Percentiles rank a stretch among this genome's conserved stretches.
These are phyloP conservation scores for Drosophila fuyamai DNA, from an alignment of 1,140 invertebrate species.

Conservation along the genomic window DNA sequence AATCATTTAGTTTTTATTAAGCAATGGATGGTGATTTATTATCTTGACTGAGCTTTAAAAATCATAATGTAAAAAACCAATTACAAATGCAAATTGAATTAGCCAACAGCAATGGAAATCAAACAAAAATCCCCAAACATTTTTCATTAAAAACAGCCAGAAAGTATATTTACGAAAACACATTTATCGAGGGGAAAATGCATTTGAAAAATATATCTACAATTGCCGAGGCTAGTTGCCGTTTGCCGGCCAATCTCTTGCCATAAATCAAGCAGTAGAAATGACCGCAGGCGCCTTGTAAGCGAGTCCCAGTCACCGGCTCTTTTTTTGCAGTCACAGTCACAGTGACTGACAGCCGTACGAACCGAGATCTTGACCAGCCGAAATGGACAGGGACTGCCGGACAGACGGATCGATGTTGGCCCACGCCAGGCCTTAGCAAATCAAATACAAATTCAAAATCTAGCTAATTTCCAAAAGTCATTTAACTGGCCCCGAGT, in stretches of 20 bases:
- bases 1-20: not conserved
- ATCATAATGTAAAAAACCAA: constrained; percentile 22
- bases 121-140: constrained; percentile 48
- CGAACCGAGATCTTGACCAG: constrained; percentile 72
- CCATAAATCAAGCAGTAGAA: constrained; percentile 79
- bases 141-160: constrained; percentile 49
- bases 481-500: constrained; percentile 72
- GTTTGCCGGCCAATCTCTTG: constrained; percentile 70
- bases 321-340: constrained; percentile 45
- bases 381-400: constrained; percentile 39
- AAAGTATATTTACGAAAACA: constrained; percentile 33
- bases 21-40: not conserved
- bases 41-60: not conserved
- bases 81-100: constrained; percentile 63
- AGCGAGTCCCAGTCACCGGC: constrained; percentile 74
- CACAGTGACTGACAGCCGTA: constrained; percentile 71
- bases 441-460: constrained; percentile 83
- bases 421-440: constrained; percentile 72
- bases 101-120: constrained; percentile 40
- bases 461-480: constrained; percentile 78
- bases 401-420: constrained; percentile 41
- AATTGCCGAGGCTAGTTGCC: constrained; percentile 69
- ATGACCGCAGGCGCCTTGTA: constrained; percentile 80
- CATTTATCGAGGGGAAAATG: constrained; percentile 46
- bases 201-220: constrained; percentile 78